phyloP scores from a whole-genome alignment of 2,888 invertebrate species.

The Macaria liturata region DNA sequence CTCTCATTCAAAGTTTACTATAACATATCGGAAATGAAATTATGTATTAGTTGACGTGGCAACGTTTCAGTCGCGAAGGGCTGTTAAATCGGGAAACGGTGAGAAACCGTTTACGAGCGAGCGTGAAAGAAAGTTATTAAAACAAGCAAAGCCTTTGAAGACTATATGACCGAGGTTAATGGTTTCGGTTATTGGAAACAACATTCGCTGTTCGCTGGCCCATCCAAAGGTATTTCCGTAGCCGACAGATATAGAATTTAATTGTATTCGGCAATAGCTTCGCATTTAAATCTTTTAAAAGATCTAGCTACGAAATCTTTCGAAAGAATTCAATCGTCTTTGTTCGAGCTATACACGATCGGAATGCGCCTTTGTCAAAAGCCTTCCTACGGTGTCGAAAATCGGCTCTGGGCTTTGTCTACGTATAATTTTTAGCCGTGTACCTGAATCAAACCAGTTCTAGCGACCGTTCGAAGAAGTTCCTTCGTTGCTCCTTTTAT shows the following conservation, averaged over 20 bases:
- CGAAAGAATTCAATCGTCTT: constrained; percentile 43
- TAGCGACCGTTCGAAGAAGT: constrained; percentile 63
- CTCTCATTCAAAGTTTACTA: neutral
- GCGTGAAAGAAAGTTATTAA: constrained; percentile 59
- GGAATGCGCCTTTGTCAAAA: constrained; percentile 73
- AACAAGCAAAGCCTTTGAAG: constrained; percentile 54
- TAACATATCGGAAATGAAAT: too few relatives aligned
- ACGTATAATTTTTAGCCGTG: constrained; percentile 75
- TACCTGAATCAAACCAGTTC: constrained; percentile 79
- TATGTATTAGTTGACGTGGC: constrained; percentile 24
- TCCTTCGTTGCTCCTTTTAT: constrained; percentile 56
- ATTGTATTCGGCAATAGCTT: too few relatives aligned
- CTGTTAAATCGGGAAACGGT: constrained; percentile 59
- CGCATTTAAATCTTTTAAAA: too few relatives aligned
- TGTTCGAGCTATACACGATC: constrained; percentile 54
- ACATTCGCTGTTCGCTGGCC: neutral
- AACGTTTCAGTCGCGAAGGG: constrained; percentile 52
- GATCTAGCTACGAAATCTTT: constrained; percentile 6
- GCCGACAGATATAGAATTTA: too few relatives aligned
- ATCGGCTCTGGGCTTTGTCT: constrained; percentile 66
- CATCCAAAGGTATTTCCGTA: too few relatives aligned
- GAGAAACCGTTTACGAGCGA: constrained; percentile 64
- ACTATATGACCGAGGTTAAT: constrained; percentile 49
- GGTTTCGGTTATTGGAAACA: constrained; percentile 33
- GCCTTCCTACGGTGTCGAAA: constrained; percentile 61